Conservation (phyloP, 2,797 vertebrate species). For the Sebastes diaconus region DNA sequence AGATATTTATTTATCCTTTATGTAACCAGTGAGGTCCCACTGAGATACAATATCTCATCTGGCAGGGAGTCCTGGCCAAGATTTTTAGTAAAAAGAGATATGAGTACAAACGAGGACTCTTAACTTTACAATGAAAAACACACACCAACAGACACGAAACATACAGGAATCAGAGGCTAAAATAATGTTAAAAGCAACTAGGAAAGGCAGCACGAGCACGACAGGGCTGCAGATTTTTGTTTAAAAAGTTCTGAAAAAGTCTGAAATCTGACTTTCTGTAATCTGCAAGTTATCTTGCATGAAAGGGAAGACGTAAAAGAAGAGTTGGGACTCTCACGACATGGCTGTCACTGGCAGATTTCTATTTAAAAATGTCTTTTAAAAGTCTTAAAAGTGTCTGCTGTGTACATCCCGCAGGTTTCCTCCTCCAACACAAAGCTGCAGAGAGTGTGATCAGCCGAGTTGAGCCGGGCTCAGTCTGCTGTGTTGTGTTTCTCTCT, state of each 20-base stretch:
- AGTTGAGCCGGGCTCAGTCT: slow-evolving; percentile 5
- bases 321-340: neutral
- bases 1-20: too few relatives aligned
- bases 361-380: neutral
- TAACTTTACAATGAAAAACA: too few relatives aligned
- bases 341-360: neutral
- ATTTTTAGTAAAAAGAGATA: too few relatives aligned
- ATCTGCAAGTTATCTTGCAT: neutral
- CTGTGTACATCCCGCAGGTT: neutral
- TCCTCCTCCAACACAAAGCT: neutral
- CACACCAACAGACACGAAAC: too few relatives aligned
- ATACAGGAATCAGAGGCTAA: too few relatives aligned
- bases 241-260: neutral
- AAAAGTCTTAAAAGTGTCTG: neutral
- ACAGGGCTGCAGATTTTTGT: neutral
- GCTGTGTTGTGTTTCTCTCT: slow-evolving; percentile 12
- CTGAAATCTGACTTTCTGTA: neutral
- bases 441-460: neutral
- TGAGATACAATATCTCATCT: too few relatives aligned
- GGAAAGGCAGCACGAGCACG: neutral
- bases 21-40: too few relatives aligned
- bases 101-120: too few relatives aligned
- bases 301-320: too few relatives aligned
- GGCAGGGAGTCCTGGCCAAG: too few relatives aligned
- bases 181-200: too few relatives aligned